Percentiles rank a stretch among this genome's conserved stretches.
phyloP scores from a whole-genome alignment of 37 sponge, comb jelly and placozoan species.

The Bolinopsis microptera region DNA sequence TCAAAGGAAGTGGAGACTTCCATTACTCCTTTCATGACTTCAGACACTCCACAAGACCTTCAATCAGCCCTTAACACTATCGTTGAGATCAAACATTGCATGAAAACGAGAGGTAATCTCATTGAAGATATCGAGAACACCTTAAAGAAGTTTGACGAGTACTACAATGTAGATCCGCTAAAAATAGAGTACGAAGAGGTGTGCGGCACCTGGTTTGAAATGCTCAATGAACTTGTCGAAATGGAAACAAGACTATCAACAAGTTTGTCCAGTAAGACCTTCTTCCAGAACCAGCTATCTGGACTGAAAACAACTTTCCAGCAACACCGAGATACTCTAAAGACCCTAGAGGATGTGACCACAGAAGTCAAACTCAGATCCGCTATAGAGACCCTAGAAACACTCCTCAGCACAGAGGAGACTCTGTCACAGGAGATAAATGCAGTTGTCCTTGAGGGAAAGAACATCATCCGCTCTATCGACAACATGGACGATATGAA shows the following conservation, averaged over 20 bases:
- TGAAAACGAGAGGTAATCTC: conserved; percentile 14
- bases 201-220: conserved; percentile 27
- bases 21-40: conserved; percentile 35
- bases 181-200: conserved; percentile 57
- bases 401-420: neutral
- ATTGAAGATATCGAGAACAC: conserved; percentile 44
- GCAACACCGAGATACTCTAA: neutral
- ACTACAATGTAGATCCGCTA: neutral
- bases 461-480: conserved; percentile 10
- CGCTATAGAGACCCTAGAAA: neutral
- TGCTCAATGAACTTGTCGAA: conserved; percentile 26
- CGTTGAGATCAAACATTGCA: conserved; percentile 24
- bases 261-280: conserved; percentile 48
- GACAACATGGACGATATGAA: conserved; percentile 54
- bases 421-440: conserved; percentile 6
- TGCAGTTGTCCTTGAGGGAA: conserved; percentile 11
- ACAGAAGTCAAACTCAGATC: neutral
- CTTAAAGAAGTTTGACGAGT: conserved; percentile 9
- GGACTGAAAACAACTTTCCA: neutral
- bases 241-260: neutral
- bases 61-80: conserved; percentile 59
- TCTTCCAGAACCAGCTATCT: conserved; percentile 20
- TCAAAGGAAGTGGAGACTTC: conserved; percentile 21
- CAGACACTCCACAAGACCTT: conserved; percentile 11
- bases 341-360: conserved; percentile 28